Percentiles rank a stretch among this genome's conserved stretches.
phyloP scores from a whole-genome alignment of 2,888 invertebrate genomes.

The Parelbella ahira region DNA sequence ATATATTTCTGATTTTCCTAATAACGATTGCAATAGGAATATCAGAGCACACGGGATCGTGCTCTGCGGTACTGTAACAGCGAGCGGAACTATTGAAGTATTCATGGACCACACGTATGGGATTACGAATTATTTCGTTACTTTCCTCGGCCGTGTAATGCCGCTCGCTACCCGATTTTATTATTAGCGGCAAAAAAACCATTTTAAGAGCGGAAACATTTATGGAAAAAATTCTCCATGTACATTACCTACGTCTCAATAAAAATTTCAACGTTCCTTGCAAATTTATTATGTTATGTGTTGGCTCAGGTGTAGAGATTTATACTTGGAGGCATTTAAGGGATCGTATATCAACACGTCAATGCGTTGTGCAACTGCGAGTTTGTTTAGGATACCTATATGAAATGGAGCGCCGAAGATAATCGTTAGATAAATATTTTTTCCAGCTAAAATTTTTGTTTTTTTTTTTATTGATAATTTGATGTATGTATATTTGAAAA shows the following conservation, averaged over 20 bases:
- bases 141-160: slow-evolving; percentile 10
- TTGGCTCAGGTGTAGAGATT: slow-evolving; percentile 71
- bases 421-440: slow-evolving; percentile 16
- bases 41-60: slow-evolving; percentile 17
- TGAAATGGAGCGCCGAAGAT: slow-evolving; percentile 25
- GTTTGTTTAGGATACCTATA: slow-evolving; percentile 66
- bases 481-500: too few species aligned
- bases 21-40: slow-evolving; percentile 19
- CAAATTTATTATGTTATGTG: slow-evolving; percentile 39
- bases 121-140: slow-evolving; percentile 29
- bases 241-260: slow-evolving; percentile 10
- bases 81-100: slow-evolving; percentile 34
- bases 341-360: slow-evolving; percentile 69
- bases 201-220: slow-evolving; percentile 22
- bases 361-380: slow-evolving; percentile 58
- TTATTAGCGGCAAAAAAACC: slow-evolving; percentile 18
- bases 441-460: not conserved
- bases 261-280: slow-evolving; percentile 29
- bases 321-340: slow-evolving; percentile 42
- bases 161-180: slow-evolving; percentile 2
- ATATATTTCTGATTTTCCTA: slow-evolving; percentile 18
- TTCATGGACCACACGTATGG: slow-evolving; percentile 37
- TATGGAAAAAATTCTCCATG: slow-evolving; percentile 5
- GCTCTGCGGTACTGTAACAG: slow-evolving; percentile 18
- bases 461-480: too few species aligned